Percentiles rank a stretch among this genome's conserved stretches.
phyloP scores from a whole-genome alignment of 2,888 invertebrate genomes.

The Cheilosia pagana region DNA sequence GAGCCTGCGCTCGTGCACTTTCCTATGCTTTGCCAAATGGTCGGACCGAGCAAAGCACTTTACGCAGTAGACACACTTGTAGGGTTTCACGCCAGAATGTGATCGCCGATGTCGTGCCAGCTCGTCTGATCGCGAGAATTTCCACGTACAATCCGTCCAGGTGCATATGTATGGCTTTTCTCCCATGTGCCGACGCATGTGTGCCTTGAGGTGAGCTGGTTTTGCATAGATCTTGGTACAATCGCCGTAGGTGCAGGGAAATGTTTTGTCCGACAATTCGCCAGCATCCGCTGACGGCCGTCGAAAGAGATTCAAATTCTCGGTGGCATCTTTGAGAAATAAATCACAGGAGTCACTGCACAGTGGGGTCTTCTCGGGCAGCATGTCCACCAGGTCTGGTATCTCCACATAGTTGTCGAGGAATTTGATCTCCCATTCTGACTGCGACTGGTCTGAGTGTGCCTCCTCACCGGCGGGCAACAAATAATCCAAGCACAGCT shows the following conservation, averaged over 20 bases:
- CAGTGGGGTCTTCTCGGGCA: slow-evolving; percentile 85
- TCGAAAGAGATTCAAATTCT: slow-evolving; percentile 79
- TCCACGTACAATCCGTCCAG: slow-evolving; percentile 94
- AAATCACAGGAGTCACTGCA: slow-evolving; percentile 85
- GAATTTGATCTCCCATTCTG: slow-evolving; percentile 82
- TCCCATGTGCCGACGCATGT: slow-evolving; percentile 92
- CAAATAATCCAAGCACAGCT: slow-evolving; percentile 74
- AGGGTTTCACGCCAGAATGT: slow-evolving; percentile 98
- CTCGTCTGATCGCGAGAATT: slow-evolving; percentile 97
- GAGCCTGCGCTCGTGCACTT: slow-evolving; percentile 89
- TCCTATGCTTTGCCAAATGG: slow-evolving; percentile 96
- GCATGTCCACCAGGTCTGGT: slow-evolving; percentile 80
- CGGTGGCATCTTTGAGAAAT: slow-evolving; percentile 84
- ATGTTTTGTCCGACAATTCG: slow-evolving; percentile 85
- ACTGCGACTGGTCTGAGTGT: slow-evolving; percentile 59
- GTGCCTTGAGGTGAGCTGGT: slow-evolving; percentile 95
- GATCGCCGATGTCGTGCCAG: slow-evolving; percentile 95
- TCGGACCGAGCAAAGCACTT: slow-evolving; percentile 96
- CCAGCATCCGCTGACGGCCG: slow-evolving; percentile 7
- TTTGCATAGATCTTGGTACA: slow-evolving; percentile 94
- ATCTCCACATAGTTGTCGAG: slow-evolving; percentile 82
- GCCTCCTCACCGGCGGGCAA: slow-evolving; percentile 56
- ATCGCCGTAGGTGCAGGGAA: slow-evolving; percentile 88
- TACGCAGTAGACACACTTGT: slow-evolving; percentile 93
- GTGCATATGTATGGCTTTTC: slow-evolving; percentile 90